A percentile compares a stretch with the other conserved stretches of the same genome.
Conservation (phyloP, 2,113 vertebrate genomes). For the Herpailurus yagouaroundi region DNA sequence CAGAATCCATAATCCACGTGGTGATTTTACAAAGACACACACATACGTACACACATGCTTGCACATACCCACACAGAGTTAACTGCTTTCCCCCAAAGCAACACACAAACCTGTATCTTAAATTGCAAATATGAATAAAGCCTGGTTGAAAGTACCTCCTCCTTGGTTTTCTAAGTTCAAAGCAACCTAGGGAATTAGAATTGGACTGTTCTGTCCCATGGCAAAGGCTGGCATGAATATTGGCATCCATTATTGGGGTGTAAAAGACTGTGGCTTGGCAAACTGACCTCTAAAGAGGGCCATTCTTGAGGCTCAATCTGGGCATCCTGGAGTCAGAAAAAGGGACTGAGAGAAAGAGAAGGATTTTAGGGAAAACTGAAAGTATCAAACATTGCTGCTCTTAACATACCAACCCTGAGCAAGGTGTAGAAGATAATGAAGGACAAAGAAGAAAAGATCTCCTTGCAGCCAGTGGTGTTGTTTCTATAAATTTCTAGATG, state of each 20-base stretch:
- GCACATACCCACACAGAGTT: neutral
- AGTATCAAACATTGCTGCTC: neutral
- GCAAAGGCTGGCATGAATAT: neutral
- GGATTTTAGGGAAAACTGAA: slow-evolving; percentile 40
- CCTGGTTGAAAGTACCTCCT: neutral
- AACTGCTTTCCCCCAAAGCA: neutral
- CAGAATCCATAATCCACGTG: neutral
- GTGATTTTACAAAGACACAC: neutral
- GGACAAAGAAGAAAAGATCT: neutral
- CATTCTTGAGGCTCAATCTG: neutral
- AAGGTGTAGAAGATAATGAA: slow-evolving; percentile 7
- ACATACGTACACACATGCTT: no score
- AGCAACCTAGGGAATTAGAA: neutral
- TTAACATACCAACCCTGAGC: neutral
- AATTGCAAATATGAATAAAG: neutral
- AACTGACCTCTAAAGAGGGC: neutral
- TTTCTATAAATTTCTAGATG: slow-evolving; percentile 42
- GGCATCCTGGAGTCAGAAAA: slow-evolving; percentile 31
- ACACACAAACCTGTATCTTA: neutral
- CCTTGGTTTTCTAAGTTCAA: neutral
- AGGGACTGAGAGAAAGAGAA: neutral
- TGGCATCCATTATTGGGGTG: neutral
- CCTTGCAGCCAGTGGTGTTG: neutral
- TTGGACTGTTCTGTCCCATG: neutral
- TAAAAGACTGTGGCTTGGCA: neutral